Evolutionary conservation across 2,797 vertebrate genomes (phyloP).

Genomic region (Manis crassicaudata): DNA sequence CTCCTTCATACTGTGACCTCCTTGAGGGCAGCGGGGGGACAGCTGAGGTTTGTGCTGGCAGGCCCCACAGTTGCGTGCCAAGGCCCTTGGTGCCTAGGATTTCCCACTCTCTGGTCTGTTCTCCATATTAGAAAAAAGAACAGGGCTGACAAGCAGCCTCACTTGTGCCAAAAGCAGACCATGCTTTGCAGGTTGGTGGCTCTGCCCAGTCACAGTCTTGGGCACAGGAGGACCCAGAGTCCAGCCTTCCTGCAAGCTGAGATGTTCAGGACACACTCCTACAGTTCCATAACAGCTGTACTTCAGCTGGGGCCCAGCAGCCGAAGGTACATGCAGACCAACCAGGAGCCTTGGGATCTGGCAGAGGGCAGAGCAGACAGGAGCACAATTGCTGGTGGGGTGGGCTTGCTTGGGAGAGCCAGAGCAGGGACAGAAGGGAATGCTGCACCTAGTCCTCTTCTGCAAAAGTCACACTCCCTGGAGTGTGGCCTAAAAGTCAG

Average conservation of each 20-base stretch:
- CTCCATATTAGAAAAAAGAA: neutral
- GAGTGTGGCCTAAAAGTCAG: neutral
- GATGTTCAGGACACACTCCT: accelerated
- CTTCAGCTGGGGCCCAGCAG: neutral
- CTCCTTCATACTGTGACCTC: neutral
- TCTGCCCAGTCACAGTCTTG: neutral
- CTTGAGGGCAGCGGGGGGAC: no score
- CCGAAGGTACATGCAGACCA: neutral
- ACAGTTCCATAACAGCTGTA: neutral
- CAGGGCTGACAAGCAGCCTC: neutral
- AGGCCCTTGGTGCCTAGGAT: neutral
- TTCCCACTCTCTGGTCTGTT: neutral
- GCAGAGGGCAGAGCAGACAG: no score
- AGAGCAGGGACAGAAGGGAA: neutral
- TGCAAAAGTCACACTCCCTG: neutral
- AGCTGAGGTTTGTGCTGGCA: neutral
- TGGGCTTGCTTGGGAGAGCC: neutral
- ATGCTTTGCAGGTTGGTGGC: neutral
- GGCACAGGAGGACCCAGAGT: neutral
- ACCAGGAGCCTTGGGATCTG: neutral
- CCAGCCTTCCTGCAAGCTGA: neutral
- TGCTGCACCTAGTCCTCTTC: neutral
- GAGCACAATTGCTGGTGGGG: accelerated
- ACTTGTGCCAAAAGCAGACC: neutral
- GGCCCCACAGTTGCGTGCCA: neutral